Conservation (phyloP, 2,113 vertebrate species). For the Plectropomus leopardus region DNA sequence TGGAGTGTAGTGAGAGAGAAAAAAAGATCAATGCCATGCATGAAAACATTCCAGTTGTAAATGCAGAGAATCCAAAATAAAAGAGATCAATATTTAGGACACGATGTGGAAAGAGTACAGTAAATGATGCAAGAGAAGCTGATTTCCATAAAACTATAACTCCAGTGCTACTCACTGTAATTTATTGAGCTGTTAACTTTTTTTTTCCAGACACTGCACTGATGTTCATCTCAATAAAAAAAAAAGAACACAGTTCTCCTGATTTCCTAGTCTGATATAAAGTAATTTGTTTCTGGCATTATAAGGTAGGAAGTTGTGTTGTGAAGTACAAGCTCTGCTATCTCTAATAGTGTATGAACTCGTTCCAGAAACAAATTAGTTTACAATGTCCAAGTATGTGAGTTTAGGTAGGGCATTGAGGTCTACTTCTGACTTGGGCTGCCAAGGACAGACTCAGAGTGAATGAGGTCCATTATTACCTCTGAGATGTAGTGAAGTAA, state of each 20-base stretch:
- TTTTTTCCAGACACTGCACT: background rate
- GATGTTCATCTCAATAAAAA: background rate
- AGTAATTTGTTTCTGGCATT: background rate
- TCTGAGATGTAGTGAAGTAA: too few species aligned
- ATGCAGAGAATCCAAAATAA: background rate
- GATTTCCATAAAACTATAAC: background rate
- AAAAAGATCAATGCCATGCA: background rate
- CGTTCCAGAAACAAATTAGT: too few species aligned
- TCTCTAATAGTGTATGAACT: too few species aligned
- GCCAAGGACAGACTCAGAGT: too few species aligned
- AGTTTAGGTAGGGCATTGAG: too few species aligned
- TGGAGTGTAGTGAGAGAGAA: slow-evolving; percentile 17
- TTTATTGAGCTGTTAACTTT: background rate
- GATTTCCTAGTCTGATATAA: background rate
- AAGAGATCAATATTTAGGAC: background rate
- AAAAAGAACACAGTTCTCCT: background rate
- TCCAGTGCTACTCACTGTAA: background rate
- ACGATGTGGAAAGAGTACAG: background rate
- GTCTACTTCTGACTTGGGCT: too few species aligned
- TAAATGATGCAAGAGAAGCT: slow-evolving; percentile 9
- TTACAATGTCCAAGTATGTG: too few species aligned
- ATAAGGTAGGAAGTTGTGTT: too few species aligned
- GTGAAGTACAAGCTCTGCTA: too few species aligned
- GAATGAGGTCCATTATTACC: too few species aligned
- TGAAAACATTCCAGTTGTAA: slow-evolving; percentile 4